Base-by-base conservation (phyloP, 2,113 vertebrate genomes). In the Pomatostomus ruficeps region DNA sequence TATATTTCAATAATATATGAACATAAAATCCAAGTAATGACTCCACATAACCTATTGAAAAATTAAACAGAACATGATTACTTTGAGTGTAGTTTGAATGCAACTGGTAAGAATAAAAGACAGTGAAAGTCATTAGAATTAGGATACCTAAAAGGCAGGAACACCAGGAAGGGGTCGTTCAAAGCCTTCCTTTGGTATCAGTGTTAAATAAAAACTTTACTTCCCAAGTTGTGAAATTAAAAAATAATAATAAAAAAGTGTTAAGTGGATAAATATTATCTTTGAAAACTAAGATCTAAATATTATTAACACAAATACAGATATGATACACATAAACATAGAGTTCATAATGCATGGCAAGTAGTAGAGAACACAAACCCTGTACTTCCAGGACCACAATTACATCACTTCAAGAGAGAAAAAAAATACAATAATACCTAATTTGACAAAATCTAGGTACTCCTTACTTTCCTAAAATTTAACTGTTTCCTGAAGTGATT, bases 1-100 rank as follows among this genome's bases (percentile, higher is more conserved):
- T 77, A 22, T 55, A 75, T 43, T 94, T 81, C 48, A 90, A 79
- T 85, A 91, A 95, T 38, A 36, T 38, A 77, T 45, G 87, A 79
- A 85, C 35, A 51, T 46, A 81, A 93, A 95, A 81, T 48, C 23
- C 49, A 48, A 76, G 78, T 20, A 93, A 76, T 73, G 36, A 80
- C 29, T 77, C 31, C 51, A 74, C 51, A 75, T 10, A 71, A 23
- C 21, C 40, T 75, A 52, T 13, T 79, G 86, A 75, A 88, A 93
- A 91, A 90, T 92, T 73, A 86, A 75, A 80, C 14, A 86, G 52
- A 75, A 84, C 43, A 73, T 61, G 35, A 62, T 59, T 85, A 49
- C 31, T 82, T 72, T 94, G 58, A 91, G 28, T 7, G 15, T 29
- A 74, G 49, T 28, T 57, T 66, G 75, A 74, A 88, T 38, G 49